Base-by-base conservation (phyloP, 2,797 vertebrate genomes). In the Cynopterus sphinx region DNA sequence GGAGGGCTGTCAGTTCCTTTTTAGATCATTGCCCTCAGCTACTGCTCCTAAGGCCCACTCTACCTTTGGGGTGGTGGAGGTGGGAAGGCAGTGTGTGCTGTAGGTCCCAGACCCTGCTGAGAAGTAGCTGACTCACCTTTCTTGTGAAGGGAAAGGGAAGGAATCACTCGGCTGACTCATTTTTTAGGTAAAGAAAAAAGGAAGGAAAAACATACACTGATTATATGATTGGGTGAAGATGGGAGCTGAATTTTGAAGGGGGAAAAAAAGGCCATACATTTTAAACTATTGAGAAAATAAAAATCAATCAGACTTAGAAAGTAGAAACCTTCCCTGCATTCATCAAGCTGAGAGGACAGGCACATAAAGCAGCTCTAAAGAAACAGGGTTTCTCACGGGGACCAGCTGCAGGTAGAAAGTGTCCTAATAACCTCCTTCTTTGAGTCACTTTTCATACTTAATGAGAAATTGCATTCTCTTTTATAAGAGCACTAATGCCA, bases 51-150 rank as follows among this genome's bases (percentile, higher is more conserved):
- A 63, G 57, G 57, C 36, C 33, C 9, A 9, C 19, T 43, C 3
- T 57, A 13, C 7, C 53, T 10, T 26, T 9, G 9, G 1, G 8
- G 22, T 24, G 1, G 9, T 7, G 26, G 43, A 53, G 75, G 59
- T 15, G 36, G 39, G 88, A 63, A 41, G 79, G 74, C 51, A 43
- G 49, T n/a, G 28, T 59, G 83, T 63, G 6, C 15, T 51, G 21
- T 36, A 74, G 78, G 81, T 3, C 6, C 0, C 8, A 46, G 73
- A 1, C 12, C 5, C 74, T 94, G 70, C 49, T 9, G 7, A 93
- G 87, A 89, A 83, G 31, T 46, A 90, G 87, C 81, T 96, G 96
- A 96, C 81, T 96, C 92, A 95, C 81, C 77, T 87, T 49, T 87
- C 75, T 84, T 57, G 49, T 46, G 43, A 36, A 89, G 61, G 65